A percentile compares a stretch with the other conserved stretches of the same genome.
Evolutionary conservation across 2,113 vertebrate species (phyloP).

Genomic region (Forbesichthys agassizii): DNA sequence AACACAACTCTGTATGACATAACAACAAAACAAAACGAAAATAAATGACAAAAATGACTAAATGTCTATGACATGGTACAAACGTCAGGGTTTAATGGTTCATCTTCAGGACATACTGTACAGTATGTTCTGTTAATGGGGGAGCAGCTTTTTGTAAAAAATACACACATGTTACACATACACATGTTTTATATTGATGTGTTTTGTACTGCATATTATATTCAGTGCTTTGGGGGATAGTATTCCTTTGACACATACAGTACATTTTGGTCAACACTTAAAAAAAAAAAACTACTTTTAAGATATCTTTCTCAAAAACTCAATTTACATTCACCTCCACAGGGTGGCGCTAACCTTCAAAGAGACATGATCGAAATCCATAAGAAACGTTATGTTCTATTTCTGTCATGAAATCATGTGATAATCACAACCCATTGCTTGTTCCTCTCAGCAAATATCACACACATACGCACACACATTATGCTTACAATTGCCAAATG

Average conservation of each 20-base stretch:
- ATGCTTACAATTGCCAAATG: slow-evolving; percentile 59
- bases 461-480: slow-evolving; percentile 37
- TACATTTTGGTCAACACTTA: not conserved
- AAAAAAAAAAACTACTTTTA: not conserved
- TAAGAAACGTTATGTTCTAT: slow-evolving; percentile 17
- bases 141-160: no score
- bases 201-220: no score
- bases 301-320: not conserved
- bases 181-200: no score
- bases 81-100: no score
- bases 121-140: no score
- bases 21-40: no score
- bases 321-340: slow-evolving; percentile 36
- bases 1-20: no score
- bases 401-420: slow-evolving; percentile 25
- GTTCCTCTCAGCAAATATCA: slow-evolving; percentile 43
- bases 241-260: not conserved
- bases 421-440: slow-evolving; percentile 30
- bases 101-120: no score
- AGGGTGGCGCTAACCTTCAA: slow-evolving; percentile 60
- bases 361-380: slow-evolving; percentile 24
- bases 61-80: no score
- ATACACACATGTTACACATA: no score
- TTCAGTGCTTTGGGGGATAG: no score
- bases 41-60: no score